Evolutionary conservation across 2,113 vertebrate genomes (phyloP), one percentile per base, ranked within the genome.

Genomic region (Pseudopodoces humilis): DNA sequence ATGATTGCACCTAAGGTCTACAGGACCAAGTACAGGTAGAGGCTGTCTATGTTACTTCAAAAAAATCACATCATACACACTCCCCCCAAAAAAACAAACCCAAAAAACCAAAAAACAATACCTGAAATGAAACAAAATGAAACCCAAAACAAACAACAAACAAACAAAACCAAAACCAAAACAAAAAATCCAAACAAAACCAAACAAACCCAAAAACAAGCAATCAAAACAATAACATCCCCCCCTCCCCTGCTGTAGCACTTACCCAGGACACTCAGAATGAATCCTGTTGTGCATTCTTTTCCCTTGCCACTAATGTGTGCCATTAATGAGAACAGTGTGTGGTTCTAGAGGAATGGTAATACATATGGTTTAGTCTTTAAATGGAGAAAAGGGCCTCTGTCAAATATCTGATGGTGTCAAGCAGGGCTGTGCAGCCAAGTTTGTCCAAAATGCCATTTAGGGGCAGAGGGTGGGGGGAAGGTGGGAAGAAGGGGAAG

Each of bases 181-280:
- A 11, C 0, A 37, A 71, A 70, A 25, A 30, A 17, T 3, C 2
- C 5, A 39, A 33, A 22, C 9, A n/a, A 30, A 37, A 8, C 1
- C 7, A 39, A 64, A 4, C 9, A 16, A 63, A 13, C 13, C 6
- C 7, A 9, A 37, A 37, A 47, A 4, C 6, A 16, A 68, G 8
- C 3, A 15, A 47, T 39, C 5, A 23, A 24, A 35, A 31, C 12
- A 43, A 25, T 19, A 27, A 5, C 9, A 9, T 7, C 3, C 9
- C 23, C 23, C 23, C 14, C 21, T 14, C 14, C 11, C 1, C 1
- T 18, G 7, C 25, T 23, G 25, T 28, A 60, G 37, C 0, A 0
- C 11, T 86, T 35, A 31, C 13, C 13, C 65, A 50, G 37, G 1
- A 0, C 4, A 8, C 72, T 49, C n/a, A 63, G 67, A 83, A 64